Evolutionary conservation across 2,797 vertebrate genomes (phyloP), one percentile per base, ranked within the genome.

Genomic region (Megalops cyprinoides): DNA sequence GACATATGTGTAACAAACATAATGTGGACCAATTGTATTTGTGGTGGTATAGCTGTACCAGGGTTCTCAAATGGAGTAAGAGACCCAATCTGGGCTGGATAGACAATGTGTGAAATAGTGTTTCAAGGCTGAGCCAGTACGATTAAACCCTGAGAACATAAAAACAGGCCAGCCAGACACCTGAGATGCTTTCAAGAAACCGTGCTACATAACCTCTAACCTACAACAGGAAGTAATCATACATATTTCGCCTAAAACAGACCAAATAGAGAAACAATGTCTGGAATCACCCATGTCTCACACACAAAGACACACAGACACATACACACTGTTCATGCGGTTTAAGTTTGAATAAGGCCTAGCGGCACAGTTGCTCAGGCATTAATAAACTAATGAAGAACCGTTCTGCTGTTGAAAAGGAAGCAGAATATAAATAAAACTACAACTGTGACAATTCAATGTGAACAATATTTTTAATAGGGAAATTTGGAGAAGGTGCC

Each of bases 361-460:
- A 76, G 56, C 37, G 46, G n/a, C 23, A 74, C 71, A 56, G 73
- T 81, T n/a, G 74, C 34, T 58, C 74, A 81, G 73, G 86, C 86
- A 56, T 15, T 51, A 51, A 84, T 82, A 74, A 85, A 79, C 82
- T 37, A 78, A 75, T 15, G 65, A 79, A 69, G 62, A 53, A 69
- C 31, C 75, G 56, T 49, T 76, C 25, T 44, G 56, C 83, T 80
- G 60, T 83, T 78, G 34, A 76, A 74, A 78, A 58, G 77, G 58
- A 48, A 83, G 62, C 62, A 81, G 79, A 74, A 90, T 88, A 84
- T 78, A 74, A 81, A 76, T 76, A 81, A 69, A 74, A 83, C 82
- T 75, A 79, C 56, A 83, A 87, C 90, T 88, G 87, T 87, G 88
- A 89, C 84, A 80, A 87, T 85, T 87, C 37, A 84, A 89, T 86